Evolutionary conservation across 2,888 invertebrate species (phyloP).

Genomic region (Agriopis marginaria): DNA sequence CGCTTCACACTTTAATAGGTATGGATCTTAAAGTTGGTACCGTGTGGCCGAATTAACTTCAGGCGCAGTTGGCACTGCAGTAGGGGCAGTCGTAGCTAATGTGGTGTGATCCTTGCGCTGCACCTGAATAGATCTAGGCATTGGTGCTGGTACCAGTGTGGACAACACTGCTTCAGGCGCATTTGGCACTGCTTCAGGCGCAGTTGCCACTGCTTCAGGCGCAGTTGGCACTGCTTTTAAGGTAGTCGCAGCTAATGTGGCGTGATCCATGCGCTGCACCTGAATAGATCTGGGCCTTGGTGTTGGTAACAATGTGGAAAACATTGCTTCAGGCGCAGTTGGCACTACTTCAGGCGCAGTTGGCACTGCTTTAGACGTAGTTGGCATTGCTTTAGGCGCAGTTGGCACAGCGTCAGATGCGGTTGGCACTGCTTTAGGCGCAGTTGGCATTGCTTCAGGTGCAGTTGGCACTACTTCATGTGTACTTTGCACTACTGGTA

Average conservation of each 20-base stretch:
- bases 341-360: neutral
- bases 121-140: too few relatives aligned
- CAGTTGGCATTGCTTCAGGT: neutral
- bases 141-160: too few relatives aligned
- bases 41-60: neutral
- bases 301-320: too few relatives aligned
- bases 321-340: neutral
- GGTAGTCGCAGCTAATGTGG: too few relatives aligned
- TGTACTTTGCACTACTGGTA: too few relatives aligned
- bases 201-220: neutral
- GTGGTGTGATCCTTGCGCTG: too few relatives aligned
- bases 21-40: too few relatives aligned
- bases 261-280: too few relatives aligned
- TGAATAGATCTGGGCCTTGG: too few relatives aligned
- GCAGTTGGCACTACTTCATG: neutral
- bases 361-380: neutral
- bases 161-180: neutral
- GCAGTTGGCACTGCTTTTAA: neutral
- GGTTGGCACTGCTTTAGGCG: too few relatives aligned
- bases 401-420: neutral
- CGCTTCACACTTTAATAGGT: too few relatives aligned
- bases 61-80: neutral
- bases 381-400: neutral
- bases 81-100: neutral
- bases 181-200: neutral